These are phyloP conservation scores for Campoletis raptor DNA, from an alignment of 2,888 invertebrate genomes.

Conservation along the genomic window DNA sequence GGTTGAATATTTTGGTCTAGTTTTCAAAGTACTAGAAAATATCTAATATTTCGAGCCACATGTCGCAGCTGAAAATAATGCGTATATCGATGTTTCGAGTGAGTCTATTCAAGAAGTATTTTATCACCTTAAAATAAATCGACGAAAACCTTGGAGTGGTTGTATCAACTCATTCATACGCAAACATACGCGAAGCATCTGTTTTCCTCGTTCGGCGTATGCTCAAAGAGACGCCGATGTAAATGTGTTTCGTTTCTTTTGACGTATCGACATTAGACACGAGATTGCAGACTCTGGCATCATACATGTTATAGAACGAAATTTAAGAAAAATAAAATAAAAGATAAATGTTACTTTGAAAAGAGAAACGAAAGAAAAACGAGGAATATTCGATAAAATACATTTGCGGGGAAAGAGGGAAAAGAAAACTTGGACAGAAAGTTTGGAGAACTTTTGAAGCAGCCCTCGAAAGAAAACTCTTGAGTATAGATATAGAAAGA, in stretches of 20 bases:
- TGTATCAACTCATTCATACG: slow-evolving; percentile 32
- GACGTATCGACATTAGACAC: slow-evolving; percentile 35
- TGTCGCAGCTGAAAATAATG: not conserved
- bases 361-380: not conserved
- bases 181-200: slow-evolving; percentile 32
- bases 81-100: not conserved
- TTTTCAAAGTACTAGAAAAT: not conserved
- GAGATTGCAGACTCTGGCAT: slow-evolving; percentile 1
- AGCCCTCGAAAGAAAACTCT: not conserved
- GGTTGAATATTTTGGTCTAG: not conserved
- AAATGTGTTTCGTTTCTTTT: not conserved
- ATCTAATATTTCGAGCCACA: not conserved
- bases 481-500: not conserved
- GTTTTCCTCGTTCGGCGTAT: slow-evolving; percentile 29
- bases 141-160: not conserved
- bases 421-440: slow-evolving; percentile 44
- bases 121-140: not conserved
- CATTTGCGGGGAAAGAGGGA: slow-evolving; percentile 24
- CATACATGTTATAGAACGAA: not conserved
- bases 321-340: slow-evolving; percentile 7
- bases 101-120: not conserved
- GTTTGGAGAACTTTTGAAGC: slow-evolving; percentile 47
- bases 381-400: slow-evolving; percentile 28
- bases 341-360: not conserved
- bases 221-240: slow-evolving; percentile 19